These are phyloP conservation scores for Ormyrus nitidulus DNA, from an alignment of 2,888 invertebrate genomes.

Conservation along the genomic window DNA sequence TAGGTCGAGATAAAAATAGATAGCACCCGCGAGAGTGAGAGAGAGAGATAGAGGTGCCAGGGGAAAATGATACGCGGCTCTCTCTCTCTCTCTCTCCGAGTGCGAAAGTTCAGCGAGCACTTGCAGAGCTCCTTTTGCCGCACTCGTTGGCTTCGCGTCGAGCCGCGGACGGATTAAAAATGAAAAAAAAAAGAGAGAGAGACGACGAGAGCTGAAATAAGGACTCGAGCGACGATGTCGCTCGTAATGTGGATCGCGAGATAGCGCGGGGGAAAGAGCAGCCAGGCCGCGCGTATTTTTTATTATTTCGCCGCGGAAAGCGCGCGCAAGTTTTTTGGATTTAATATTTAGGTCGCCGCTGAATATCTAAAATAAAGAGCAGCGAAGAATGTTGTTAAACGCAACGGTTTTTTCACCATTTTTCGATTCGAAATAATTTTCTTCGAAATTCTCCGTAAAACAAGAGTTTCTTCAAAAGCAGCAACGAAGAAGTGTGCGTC, in stretches of 20 bases:
- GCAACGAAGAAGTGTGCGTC: no score
- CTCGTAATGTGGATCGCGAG: not conserved
- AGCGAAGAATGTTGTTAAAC: no score
- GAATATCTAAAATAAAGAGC: no score
- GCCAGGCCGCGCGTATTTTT: no score
- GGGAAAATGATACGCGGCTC: slow-evolving; percentile 6
- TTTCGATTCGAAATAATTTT: no score
- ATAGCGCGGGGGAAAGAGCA: not conserved
- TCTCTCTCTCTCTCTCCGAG: not conserved
- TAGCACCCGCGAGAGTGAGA: slow-evolving; percentile 11
- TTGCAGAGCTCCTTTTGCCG: not conserved
- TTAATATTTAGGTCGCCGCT: no score
- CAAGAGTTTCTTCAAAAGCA: no score
- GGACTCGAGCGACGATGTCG: not conserved
- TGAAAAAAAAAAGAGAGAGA: not conserved
- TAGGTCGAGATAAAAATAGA: slow-evolving; percentile 55
- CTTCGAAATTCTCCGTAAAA: no score
- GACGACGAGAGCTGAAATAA: slow-evolving; percentile 4
- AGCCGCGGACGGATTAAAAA: slow-evolving; percentile 34
- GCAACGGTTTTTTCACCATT: no score
- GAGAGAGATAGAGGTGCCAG: not conserved
- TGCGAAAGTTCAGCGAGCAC: slow-evolving; percentile 23
- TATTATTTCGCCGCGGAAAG: no score
- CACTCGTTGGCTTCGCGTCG: slow-evolving; percentile 28
- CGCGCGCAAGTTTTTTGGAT: no score